Evolutionary conservation across 2,113 vertebrate genomes (phyloP).

Genomic region (Plotosus lineatus): DNA sequence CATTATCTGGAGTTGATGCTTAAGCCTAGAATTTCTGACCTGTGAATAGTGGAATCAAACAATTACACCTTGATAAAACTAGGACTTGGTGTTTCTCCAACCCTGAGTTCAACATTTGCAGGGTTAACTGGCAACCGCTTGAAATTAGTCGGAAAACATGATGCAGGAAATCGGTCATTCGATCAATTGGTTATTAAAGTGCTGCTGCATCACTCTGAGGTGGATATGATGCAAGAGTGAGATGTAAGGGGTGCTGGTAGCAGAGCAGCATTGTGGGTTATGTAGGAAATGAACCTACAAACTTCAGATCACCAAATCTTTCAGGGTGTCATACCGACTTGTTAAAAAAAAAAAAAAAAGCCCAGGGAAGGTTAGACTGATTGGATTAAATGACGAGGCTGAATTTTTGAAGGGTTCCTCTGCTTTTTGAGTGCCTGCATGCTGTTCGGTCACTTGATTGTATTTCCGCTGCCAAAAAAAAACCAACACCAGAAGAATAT

Average conservation of each 20-base stretch:
- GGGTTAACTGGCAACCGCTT: no score
- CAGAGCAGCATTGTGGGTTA: not conserved
- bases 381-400: not conserved
- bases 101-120: no score
- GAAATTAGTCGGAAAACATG: no score
- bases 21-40: no score
- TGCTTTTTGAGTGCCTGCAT: not conserved
- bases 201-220: not conserved
- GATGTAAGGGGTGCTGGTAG: not conserved
- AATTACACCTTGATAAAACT: no score
- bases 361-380: no score
- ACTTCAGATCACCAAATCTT: not conserved
- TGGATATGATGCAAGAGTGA: not conserved
- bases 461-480: not conserved
- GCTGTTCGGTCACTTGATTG: not conserved
- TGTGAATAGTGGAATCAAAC: no score
- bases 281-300: not conserved
- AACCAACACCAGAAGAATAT: not conserved
- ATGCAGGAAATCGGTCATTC: no score
- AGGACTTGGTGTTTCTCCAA: no score
- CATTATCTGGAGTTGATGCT: no score
- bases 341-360: no score
- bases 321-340: not conserved
- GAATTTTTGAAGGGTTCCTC: not conserved
- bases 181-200: no score